These are phyloP conservation scores for Actinia tenebrosa DNA, from an alignment of 64 coral and sea anemone genomes.

Conservation along the genomic window DNA sequence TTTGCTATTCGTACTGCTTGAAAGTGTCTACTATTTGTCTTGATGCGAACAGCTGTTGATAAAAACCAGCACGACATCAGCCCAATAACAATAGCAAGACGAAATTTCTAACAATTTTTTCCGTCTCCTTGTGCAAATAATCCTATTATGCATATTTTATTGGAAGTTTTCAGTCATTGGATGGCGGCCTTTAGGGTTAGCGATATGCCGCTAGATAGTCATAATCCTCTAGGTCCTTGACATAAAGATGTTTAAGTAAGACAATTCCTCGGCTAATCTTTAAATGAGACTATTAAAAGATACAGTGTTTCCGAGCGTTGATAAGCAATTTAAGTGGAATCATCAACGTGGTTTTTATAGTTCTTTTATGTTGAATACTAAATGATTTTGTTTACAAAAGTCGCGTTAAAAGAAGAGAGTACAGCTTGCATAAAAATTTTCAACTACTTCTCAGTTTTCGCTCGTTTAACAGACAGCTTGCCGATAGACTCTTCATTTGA, in stretches of 20 bases:
- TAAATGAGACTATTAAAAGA: neutral
- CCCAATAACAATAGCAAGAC: neutral
- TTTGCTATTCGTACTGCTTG: neutral
- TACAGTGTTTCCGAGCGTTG: neutral
- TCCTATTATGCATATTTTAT: constrained; percentile 6
- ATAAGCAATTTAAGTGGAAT: neutral
- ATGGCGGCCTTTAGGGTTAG: neutral
- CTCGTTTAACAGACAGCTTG: too few relatives aligned
- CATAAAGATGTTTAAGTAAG: neutral
- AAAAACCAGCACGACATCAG: neutral
- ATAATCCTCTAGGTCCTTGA: neutral
- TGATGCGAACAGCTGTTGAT: neutral
- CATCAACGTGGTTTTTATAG: neutral
- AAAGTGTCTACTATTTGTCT: constrained; percentile 8
- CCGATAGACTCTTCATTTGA: too few relatives aligned
- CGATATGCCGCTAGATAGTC: neutral
- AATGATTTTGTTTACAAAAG: too few relatives aligned
- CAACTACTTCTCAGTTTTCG: too few relatives aligned
- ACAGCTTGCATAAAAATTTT: too few relatives aligned
- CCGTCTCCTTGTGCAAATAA: neutral
- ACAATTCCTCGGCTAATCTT: neutral
- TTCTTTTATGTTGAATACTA: too few relatives aligned
- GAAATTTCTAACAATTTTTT: neutral
- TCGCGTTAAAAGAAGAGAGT: too few relatives aligned
- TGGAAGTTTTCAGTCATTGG: neutral